These are phyloP conservation scores for Anolis apletophallus DNA, from an alignment of 2,797 vertebrate species.

Conservation along the genomic window DNA sequence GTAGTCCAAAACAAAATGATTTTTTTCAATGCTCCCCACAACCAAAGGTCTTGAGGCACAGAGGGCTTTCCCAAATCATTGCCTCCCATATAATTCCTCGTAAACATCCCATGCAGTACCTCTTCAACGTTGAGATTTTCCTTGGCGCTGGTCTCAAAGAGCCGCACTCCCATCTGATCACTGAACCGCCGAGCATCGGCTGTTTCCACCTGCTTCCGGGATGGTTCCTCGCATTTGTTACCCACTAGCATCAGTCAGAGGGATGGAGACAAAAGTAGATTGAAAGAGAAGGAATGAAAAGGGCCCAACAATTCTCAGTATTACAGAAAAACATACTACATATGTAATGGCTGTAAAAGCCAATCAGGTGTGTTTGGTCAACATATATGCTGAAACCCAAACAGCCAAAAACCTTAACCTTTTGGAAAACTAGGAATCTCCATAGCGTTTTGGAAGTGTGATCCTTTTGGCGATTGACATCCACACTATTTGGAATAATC, in stretches of 20 bases:
- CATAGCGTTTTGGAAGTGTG: no score
- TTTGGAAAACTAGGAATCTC: no score
- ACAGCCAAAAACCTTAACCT: background rate
- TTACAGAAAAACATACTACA: background rate
- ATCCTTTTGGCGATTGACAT: no score
- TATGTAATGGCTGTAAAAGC: background rate
- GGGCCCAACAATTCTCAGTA: background rate
- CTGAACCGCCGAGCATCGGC: conserved; percentile 83
- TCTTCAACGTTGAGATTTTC: conserved; percentile 89
- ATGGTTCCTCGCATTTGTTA: conserved; percentile 86
- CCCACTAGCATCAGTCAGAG: conserved; percentile 75
- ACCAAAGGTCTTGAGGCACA: background rate
- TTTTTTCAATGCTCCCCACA: no score
- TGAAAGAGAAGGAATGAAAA: background rate
- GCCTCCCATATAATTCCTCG: background rate
- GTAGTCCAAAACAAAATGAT: no score
- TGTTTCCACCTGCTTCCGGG: conserved; percentile 81
- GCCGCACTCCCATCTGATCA: conserved; percentile 82
- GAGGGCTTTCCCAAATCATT: background rate
- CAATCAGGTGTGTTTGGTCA: background rate
- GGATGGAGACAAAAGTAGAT: background rate
- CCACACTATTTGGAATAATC: no score
- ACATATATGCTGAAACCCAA: background rate
- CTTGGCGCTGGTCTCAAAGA: conserved; percentile 89
- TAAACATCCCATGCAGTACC: conserved; percentile 65